A percentile compares a stretch with the other conserved stretches of the same genome.
Evolutionary conservation across 2,797 vertebrate species (phyloP).

Genomic region (Microctenopoma lineatum): DNA sequence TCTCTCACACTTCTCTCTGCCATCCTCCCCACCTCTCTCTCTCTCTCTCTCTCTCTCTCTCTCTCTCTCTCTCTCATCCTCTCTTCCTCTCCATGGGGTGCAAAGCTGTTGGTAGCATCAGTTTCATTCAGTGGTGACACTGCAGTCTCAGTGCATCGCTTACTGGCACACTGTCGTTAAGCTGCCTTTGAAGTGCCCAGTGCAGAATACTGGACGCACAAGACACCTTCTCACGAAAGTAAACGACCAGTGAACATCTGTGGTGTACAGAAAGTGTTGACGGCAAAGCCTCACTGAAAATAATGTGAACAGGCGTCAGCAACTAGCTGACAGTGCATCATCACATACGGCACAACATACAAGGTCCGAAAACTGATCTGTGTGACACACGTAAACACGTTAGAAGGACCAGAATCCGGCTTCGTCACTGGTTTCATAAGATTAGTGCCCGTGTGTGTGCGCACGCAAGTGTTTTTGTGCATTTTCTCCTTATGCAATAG

Average conservation of each 20-base stretch:
- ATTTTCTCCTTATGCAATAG: conserved; percentile 63
- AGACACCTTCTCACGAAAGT: conserved; percentile 14
- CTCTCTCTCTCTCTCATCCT: conserved; percentile 25
- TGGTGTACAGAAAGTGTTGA: conserved; percentile 1
- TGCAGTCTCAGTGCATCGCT: conserved; percentile 82
- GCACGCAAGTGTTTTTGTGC: conserved; percentile 1
- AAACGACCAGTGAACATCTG: background rate
- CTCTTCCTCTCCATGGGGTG: conserved; percentile 55
- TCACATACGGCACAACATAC: background rate
- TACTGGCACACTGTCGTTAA: conserved; percentile 65
- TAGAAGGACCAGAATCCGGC: background rate
- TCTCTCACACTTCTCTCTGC: conserved; percentile 16
- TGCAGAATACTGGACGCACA: conserved; percentile 31
- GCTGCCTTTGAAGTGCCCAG: conserved; percentile 39
- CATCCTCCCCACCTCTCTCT: background rate
- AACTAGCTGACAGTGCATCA: background rate
- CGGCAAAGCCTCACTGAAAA: conserved; percentile 30
- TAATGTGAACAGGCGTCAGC: conserved; percentile 10
- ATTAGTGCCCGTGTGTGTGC: conserved; percentile 9
- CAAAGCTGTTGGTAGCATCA: conserved; percentile 76
- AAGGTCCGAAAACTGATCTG: background rate
- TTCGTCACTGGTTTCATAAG: conserved; percentile 38
- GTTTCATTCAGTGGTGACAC: conserved; percentile 83
- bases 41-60: conserved; percentile 18
- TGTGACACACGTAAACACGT: conserved; percentile 3